Evolutionary conservation across 2,797 vertebrate genomes (phyloP).

Genomic region (Poecilia picta): DNA sequence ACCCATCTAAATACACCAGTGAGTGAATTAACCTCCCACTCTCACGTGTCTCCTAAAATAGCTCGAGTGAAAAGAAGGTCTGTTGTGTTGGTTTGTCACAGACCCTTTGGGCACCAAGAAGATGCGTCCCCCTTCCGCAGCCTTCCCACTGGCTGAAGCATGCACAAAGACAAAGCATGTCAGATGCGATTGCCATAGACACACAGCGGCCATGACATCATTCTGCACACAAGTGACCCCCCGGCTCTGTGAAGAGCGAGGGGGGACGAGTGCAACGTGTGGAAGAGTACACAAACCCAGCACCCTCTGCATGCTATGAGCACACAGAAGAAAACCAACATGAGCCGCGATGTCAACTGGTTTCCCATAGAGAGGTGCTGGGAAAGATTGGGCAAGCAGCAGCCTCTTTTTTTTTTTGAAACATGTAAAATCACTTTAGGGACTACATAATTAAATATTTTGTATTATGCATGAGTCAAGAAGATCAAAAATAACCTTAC

Average conservation of each 20-base stretch:
- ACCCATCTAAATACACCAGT: slow-evolving; percentile 50
- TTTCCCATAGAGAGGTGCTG: slow-evolving; percentile 75
- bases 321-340: slow-evolving; percentile 77
- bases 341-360: slow-evolving; percentile 77
- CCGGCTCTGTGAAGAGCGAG: slow-evolving; percentile 56
- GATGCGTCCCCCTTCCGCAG: slow-evolving; percentile 60
- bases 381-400: slow-evolving; percentile 65
- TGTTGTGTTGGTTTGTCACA: slow-evolving; percentile 60
- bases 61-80: slow-evolving; percentile 69
- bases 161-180: slow-evolving; percentile 87
- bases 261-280: slow-evolving; percentile 62
- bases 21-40: slow-evolving; percentile 60
- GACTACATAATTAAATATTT: slow-evolving; percentile 29
- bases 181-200: slow-evolving; percentile 77
- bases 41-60: slow-evolving; percentile 80
- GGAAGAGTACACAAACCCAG: slow-evolving; percentile 72
- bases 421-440: slow-evolving; percentile 60
- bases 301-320: slow-evolving; percentile 72
- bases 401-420: slow-evolving; percentile 56
- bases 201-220: slow-evolving; percentile 80
- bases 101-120: slow-evolving; percentile 62
- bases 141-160: slow-evolving; percentile 58
- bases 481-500: slow-evolving; percentile 11
- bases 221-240: slow-evolving; percentile 71
- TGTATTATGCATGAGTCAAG: slow-evolving; percentile 44